Percentiles rank a stretch among this genome's conserved stretches.
Evolutionary conservation across 2,113 vertebrate species (phyloP).

Genomic region (Oreocharis arfaki): DNA sequence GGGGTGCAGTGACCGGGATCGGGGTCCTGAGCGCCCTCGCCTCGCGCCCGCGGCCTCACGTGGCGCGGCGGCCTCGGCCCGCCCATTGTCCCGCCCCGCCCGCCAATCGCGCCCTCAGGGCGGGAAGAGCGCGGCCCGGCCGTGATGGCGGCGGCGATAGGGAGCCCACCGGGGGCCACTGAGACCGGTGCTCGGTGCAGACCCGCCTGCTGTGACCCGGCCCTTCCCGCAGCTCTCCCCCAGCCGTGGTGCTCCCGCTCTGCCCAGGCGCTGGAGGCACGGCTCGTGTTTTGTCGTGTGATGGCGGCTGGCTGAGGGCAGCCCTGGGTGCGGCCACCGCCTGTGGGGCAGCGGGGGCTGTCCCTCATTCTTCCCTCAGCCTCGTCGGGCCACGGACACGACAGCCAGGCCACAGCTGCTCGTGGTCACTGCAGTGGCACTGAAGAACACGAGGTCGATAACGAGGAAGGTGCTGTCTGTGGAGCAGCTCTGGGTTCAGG

Average conservation of each 20-base stretch:
- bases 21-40: too few relatives aligned
- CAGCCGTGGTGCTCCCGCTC: background rate
- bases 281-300: background rate
- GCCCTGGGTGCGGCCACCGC: background rate
- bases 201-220: background rate
- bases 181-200: background rate
- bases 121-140: too few relatives aligned
- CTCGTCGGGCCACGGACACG: fast-evolving
- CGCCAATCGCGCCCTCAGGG: too few relatives aligned
- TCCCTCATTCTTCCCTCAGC: background rate
- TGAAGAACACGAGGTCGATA: background rate
- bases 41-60: too few relatives aligned
- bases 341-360: background rate
- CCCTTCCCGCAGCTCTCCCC: background rate
- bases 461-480: background rate
- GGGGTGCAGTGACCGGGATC: too few relatives aligned
- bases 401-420: background rate
- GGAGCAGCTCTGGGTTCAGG: background rate
- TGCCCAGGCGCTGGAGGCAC: background rate
- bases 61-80: too few relatives aligned
- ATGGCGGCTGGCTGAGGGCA: background rate
- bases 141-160: too few relatives aligned
- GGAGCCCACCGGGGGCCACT: too few relatives aligned
- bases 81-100: too few relatives aligned
- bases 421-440: background rate